Base-by-base conservation (phyloP, 2,888 invertebrate genomes). In the Suillia variegata region DNA sequence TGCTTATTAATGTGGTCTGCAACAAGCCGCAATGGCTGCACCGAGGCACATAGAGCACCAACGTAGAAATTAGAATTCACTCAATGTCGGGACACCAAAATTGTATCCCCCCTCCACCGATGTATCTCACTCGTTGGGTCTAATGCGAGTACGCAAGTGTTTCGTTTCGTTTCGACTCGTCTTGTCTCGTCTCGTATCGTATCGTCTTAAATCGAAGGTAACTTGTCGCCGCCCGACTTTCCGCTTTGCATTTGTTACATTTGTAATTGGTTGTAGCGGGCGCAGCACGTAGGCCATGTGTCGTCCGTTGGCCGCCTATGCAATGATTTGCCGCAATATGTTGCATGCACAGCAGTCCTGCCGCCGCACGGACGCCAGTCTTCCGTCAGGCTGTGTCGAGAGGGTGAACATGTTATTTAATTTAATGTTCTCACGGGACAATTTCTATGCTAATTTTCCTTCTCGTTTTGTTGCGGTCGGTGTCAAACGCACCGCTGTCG, bases 381-480 rank as follows among this genome's bases (percentile, higher is more conserved):
- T 73, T 71, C 69, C 73, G 70, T 66, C 71, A 60, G 33, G 31
- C 34, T 4, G 31, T 20, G 53, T 13, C 20, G 5, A 12, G 45
- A 17, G n/a, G n/a, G n/a, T n/a, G n/a, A 65, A 67, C 71, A 71
- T 73, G 75, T 73, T 72, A 74, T 74, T 71, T 71, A 70, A 66
- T 56, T 74, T 74, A 69, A 73, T 73, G 72, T 73, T 73, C 72
- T 71, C 72, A 73, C 72, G 72, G 72, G 72, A 74, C 75, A 74
- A 74, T 73, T 74, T 74, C 70, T 73, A 73, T 73, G 72, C 71
- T 73, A 73, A 73, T 74, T 73, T n/a, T 49, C 38, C n/a, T 38
- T 38, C 4, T 17, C 18, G n/a, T n/a, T n/a, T 21, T 69, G 69
- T 73, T 69, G 69, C n/a, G n/a, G 68, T 61, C 66, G 75, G 73